Evolutionary conservation across 2,113 vertebrate genomes (phyloP).

Genomic region (Larimichthys polyactis): DNA sequence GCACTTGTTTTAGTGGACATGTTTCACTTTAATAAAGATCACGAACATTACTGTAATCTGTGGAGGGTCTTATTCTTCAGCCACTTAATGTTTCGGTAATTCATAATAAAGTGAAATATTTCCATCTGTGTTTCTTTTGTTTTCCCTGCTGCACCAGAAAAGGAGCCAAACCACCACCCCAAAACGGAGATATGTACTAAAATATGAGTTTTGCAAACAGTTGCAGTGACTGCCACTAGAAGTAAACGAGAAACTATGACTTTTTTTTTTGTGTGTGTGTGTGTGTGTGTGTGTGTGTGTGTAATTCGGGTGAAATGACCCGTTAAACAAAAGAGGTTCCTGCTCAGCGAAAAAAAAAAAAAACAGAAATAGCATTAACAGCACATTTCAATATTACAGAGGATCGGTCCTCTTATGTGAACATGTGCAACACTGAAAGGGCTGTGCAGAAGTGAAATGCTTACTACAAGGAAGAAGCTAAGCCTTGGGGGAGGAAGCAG

Average conservation of each 20-base stretch:
- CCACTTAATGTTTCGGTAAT: too few relatives aligned
- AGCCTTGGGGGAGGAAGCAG: not conserved
- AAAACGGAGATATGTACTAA: too few relatives aligned
- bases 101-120: too few relatives aligned
- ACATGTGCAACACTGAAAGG: not conserved
- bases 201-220: too few relatives aligned
- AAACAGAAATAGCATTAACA: not conserved
- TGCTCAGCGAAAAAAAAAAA: not conserved
- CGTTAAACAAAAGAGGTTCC: not conserved
- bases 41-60: too few relatives aligned
- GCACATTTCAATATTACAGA: not conserved
- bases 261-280: not conserved
- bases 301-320: not conserved
- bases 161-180: not conserved
- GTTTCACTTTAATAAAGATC: too few relatives aligned
- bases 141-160: not conserved
- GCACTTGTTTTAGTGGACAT: too few relatives aligned
- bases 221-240: too few relatives aligned
- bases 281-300: too few relatives aligned
- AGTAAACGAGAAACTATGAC: not conserved
- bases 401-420: not conserved
- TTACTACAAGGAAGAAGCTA: slow-evolving; percentile 7
- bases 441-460: slow-evolving; percentile 27
- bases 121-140: too few relatives aligned
- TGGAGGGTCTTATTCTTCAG: too few relatives aligned